Evolutionary conservation across 1,140 invertebrate species (phyloP).

Genomic region (Zophobas atratus): DNA sequence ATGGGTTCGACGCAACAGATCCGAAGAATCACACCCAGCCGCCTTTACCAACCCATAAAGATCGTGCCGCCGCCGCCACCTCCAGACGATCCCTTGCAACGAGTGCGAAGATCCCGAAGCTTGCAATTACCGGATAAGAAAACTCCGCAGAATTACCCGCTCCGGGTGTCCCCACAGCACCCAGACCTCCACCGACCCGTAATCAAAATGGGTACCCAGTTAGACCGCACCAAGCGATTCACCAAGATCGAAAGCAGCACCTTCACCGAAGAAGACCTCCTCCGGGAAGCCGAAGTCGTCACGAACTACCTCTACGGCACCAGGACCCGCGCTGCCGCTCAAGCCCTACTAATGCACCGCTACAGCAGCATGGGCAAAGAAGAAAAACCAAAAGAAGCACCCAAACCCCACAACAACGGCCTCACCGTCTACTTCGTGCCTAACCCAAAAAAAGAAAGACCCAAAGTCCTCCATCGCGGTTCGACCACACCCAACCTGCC

Average conservation of each 20-base stretch:
- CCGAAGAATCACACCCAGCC: conserved; percentile 60
- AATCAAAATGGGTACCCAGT: conserved; percentile 65
- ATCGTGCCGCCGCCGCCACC: conserved; percentile 12
- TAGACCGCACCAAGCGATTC: conserved; percentile 38
- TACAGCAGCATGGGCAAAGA: conserved; percentile 67
- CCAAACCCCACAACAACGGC: conserved; percentile 62
- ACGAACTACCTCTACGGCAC: conserved; percentile 73
- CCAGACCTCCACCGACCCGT: conserved; percentile 67
- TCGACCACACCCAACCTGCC: conserved; percentile 68
- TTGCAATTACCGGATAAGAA: conserved; percentile 73
- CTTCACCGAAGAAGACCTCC: conserved; percentile 67
- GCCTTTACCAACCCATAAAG: conserved; percentile 60
- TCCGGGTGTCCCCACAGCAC: conserved; percentile 62
- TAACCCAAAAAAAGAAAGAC: conserved; percentile 61
- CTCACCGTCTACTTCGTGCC: conserved; percentile 71
- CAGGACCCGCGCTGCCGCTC: conserved; percentile 69
- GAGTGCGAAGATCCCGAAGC: conserved; percentile 72
- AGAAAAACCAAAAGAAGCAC: conserved; percentile 63
- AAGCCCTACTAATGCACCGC: conserved; percentile 69
- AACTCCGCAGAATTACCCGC: conserved; percentile 61
- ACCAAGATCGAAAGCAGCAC: conserved; percentile 35
- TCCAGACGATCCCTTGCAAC: conserved; percentile 67
- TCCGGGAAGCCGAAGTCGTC: conserved; percentile 72
- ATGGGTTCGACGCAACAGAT: conserved; percentile 64
- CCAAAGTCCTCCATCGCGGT: conserved; percentile 69